Percentiles rank a stretch among this genome's conserved stretches.
Evolutionary conservation across 2,888 invertebrate species (phyloP).

Genomic region (Ommatoiulus sabulosus): DNA sequence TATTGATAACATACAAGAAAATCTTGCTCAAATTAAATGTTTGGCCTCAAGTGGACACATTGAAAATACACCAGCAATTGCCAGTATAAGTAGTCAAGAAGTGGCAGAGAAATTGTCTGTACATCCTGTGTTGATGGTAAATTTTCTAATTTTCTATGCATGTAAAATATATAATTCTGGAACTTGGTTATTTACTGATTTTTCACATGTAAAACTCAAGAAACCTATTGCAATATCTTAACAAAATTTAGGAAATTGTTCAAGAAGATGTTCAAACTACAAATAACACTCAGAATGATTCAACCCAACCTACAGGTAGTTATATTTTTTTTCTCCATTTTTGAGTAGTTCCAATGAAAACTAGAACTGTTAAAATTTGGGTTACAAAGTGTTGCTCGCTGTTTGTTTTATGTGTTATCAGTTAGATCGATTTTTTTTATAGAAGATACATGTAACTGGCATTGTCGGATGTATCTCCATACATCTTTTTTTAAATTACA

Average conservation of each 20-base stretch:
- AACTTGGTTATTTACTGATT: too few species aligned
- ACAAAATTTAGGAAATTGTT: not conserved
- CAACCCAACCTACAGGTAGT: not conserved
- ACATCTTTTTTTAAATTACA: too few species aligned
- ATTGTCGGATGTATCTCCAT: too few species aligned
- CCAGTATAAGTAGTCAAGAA: not conserved
- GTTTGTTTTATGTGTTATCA: too few species aligned
- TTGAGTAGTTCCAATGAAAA: too few species aligned
- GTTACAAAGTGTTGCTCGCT: too few species aligned
- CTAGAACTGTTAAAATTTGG: too few species aligned
- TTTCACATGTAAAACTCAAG: not conserved
- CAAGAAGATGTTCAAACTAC: not conserved
- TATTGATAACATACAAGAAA: constrained; percentile 23
- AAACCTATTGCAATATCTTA: not conserved
- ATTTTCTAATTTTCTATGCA: too few species aligned
- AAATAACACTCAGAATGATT: not conserved
- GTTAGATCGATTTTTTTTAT: too few species aligned
- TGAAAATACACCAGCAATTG: not conserved
- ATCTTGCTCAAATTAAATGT: constrained; percentile 47
- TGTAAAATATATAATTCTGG: too few species aligned
- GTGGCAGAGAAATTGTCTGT: not conserved
- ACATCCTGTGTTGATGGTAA: not conserved
- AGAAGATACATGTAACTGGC: too few species aligned
- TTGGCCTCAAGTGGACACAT: not conserved
- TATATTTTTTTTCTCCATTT: not conserved